Evolutionary conservation across 2,797 vertebrate species (phyloP).

Genomic region (Xenops minutus): DNA sequence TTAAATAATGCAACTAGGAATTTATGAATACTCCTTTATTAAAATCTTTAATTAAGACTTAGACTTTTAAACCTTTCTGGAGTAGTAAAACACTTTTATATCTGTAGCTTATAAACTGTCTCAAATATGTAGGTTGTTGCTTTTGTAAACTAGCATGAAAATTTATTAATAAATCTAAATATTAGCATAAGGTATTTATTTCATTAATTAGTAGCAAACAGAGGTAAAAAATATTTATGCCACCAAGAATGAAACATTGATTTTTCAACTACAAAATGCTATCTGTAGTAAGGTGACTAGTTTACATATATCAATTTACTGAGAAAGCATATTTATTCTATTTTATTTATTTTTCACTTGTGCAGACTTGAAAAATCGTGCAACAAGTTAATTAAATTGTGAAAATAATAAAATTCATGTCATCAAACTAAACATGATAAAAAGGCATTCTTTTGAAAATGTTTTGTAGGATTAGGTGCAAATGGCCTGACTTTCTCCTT

Average conservation of each 20-base stretch:
- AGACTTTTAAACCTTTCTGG: not conserved
- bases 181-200: not conserved
- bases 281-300: not conserved
- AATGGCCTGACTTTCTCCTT: not conserved
- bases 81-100: not conserved
- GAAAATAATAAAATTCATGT: not conserved
- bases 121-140: not conserved
- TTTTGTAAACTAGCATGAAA: not conserved
- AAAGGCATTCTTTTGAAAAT: not conserved
- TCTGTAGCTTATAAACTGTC: not conserved
- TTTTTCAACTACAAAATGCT: not conserved
- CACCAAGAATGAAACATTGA: not conserved
- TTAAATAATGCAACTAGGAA: not conserved
- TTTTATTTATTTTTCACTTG: not conserved
- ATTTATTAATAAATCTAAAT: not conserved
- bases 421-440: not conserved
- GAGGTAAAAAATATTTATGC: not conserved
- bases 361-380: not conserved
- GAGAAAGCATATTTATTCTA: not conserved
- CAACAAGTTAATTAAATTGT: not conserved
- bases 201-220: not conserved
- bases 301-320: not conserved
- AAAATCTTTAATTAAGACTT: not conserved
- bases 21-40: not conserved
- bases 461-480: not conserved